These are phyloP conservation scores for Yponomeuta sedellus DNA, from an alignment of 2,888 invertebrate genomes.

Conservation along the genomic window DNA sequence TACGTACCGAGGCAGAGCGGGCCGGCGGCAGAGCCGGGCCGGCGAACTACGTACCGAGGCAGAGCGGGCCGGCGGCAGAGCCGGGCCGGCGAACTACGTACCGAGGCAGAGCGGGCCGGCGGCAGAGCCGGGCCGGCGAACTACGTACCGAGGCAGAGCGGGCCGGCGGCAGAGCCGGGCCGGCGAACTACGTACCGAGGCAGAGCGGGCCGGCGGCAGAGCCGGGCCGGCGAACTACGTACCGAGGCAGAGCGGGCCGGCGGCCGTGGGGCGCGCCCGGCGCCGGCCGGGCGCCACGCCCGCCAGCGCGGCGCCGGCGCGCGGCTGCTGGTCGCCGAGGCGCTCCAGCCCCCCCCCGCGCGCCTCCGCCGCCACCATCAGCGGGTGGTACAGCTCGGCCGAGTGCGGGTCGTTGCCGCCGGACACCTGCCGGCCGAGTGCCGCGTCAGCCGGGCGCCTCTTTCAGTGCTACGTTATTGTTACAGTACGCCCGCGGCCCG, in stretches of 20 bases:
- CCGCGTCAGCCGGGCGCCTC: too few relatives aligned
- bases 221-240: slow-evolving; percentile 41
- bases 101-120: too few relatives aligned
- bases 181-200: background rate
- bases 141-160: too few relatives aligned
- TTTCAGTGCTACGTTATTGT: too few relatives aligned
- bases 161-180: background rate
- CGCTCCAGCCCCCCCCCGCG: slow-evolving; percentile 87
- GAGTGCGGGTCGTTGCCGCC: slow-evolving; percentile 95
- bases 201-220: background rate
- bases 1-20: slow-evolving; percentile 85
- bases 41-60: too few relatives aligned
- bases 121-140: too few relatives aligned
- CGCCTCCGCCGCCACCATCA: slow-evolving; percentile 86
- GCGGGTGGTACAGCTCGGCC: slow-evolving; percentile 89
- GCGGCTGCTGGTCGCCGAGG: slow-evolving; percentile 82
- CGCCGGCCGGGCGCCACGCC: slow-evolving; percentile 90
- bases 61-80: too few relatives aligned
- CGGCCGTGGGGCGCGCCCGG: slow-evolving; percentile 85
- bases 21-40: slow-evolving; percentile 63
- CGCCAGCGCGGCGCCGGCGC: slow-evolving; percentile 81
- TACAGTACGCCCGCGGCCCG: too few relatives aligned
- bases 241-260: slow-evolving; percentile 86
- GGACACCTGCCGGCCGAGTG: slow-evolving; percentile 72
- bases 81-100: too few relatives aligned